These are phyloP conservation scores for Lepus timidus DNA, from an alignment of 2,113 vertebrate genomes.

Conservation along the genomic window DNA sequence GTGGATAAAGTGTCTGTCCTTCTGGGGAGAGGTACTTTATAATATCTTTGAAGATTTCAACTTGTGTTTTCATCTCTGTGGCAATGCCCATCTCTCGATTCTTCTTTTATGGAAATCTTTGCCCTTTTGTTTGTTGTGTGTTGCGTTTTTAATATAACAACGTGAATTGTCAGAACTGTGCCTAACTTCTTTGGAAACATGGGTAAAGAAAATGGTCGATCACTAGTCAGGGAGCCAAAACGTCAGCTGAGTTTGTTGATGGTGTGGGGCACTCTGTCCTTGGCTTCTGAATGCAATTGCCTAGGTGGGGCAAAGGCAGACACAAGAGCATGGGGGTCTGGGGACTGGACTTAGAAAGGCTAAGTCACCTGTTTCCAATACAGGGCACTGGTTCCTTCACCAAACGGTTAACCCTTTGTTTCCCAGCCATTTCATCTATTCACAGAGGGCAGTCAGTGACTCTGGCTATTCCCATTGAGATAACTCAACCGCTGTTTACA, in stretches of 20 bases:
- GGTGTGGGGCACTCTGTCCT: not conserved
- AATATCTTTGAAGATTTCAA: not conserved
- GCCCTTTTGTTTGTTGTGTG: not conserved
- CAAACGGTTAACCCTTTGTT: not conserved
- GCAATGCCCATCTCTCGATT: not conserved
- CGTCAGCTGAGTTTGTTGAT: not conserved
- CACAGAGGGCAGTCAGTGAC: not conserved
- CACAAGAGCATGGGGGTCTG: not conserved
- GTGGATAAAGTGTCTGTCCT: not conserved
- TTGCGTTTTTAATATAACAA: not conserved
- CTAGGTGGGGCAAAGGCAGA: not conserved
- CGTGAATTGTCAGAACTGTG: not conserved
- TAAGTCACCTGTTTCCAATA: conserved; percentile 32
- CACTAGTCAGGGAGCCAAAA: not conserved
- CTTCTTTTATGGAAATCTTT: not conserved
- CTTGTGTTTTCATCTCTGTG: not conserved
- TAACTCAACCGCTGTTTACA: not conserved
- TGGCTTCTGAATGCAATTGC: not conserved
- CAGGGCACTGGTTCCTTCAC: not conserved
- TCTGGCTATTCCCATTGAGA: not conserved
- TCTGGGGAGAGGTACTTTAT: not conserved
- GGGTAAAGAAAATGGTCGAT: not conserved
- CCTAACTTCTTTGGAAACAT: not conserved
- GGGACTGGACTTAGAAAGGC: too few species aligned
- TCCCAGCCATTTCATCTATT: not conserved